Conservation (phyloP, 2,888 invertebrate species). For the Nephrotoma flavescens region DNA sequence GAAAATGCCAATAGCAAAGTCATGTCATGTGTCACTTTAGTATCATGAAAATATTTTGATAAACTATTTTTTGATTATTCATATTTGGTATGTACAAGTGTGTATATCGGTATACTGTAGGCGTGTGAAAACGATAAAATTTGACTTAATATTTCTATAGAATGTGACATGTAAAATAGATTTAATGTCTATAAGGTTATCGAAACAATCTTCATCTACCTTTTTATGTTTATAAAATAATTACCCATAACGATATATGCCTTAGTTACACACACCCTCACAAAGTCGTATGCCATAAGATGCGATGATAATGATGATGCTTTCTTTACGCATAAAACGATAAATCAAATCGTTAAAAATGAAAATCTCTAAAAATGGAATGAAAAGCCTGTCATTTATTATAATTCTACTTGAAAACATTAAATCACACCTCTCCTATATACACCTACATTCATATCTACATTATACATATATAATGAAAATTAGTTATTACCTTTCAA, state of each 20-base stretch:
- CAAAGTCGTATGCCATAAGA: neutral
- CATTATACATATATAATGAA: neutral
- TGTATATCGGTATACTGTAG: neutral
- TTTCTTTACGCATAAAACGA: neutral
- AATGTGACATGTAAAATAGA: neutral
- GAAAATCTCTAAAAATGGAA: neutral
- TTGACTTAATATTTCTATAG: neutral
- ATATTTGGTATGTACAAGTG: neutral
- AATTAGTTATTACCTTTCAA: neutral
- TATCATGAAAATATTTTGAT: neutral
- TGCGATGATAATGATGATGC: neutral
- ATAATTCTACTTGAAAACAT: neutral
- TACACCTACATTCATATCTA: neutral
- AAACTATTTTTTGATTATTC: neutral
- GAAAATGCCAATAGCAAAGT: neutral
- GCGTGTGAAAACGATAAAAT: neutral
- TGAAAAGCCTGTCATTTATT: neutral
- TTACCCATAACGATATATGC: neutral
- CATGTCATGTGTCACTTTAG: neutral
- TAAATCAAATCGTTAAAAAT: neutral
- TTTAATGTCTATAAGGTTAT: neutral
- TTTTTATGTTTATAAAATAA: neutral
- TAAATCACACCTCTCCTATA: neutral
- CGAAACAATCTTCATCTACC: neutral
- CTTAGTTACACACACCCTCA: neutral